Evolutionary conservation across 1,140 invertebrate genomes (phyloP).

Genomic region (Zaprionus africanus): DNA sequence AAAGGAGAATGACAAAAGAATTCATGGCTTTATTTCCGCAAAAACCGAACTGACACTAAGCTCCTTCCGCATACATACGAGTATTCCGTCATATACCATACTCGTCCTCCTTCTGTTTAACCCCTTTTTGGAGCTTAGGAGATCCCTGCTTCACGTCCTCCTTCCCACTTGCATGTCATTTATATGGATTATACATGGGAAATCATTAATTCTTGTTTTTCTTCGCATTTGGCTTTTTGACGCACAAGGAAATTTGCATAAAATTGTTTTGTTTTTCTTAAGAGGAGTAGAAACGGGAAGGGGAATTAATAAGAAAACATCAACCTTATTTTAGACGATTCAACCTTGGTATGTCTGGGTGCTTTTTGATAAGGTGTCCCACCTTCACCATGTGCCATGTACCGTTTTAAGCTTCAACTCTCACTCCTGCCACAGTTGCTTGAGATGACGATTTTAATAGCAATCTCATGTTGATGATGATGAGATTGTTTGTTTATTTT

Average conservation of each 20-base stretch:
- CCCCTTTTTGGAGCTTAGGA: slow-evolving; percentile 1
- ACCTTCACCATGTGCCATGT: background rate
- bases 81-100: slow-evolving; percentile 16
- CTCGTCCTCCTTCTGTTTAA: slow-evolving; percentile 9
- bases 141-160: background rate
- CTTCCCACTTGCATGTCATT: slow-evolving; percentile 55
- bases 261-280: slow-evolving; percentile 58
- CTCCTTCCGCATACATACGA: slow-evolving; percentile 21
- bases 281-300: background rate
- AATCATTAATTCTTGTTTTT: slow-evolving; percentile 82
- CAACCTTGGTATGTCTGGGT: slow-evolving; percentile 29
- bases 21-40: slow-evolving; percentile 38
- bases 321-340: slow-evolving; percentile 10
- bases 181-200: slow-evolving; percentile 75
- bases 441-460: slow-evolving; percentile 36
- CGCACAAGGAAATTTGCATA: slow-evolving; percentile 68
- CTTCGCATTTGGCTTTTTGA: slow-evolving; percentile 63
- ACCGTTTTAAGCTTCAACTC: background rate
- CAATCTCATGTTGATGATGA: slow-evolving; percentile 30
- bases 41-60: slow-evolving; percentile 58
- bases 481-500: slow-evolving; percentile 31
- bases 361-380: slow-evolving; percentile 13
- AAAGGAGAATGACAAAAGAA: slow-evolving; percentile 54
- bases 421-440: background rate
- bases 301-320: slow-evolving; percentile 66